Conservation (phyloP, 2,888 invertebrate species). For the Junonia oenone region DNA sequence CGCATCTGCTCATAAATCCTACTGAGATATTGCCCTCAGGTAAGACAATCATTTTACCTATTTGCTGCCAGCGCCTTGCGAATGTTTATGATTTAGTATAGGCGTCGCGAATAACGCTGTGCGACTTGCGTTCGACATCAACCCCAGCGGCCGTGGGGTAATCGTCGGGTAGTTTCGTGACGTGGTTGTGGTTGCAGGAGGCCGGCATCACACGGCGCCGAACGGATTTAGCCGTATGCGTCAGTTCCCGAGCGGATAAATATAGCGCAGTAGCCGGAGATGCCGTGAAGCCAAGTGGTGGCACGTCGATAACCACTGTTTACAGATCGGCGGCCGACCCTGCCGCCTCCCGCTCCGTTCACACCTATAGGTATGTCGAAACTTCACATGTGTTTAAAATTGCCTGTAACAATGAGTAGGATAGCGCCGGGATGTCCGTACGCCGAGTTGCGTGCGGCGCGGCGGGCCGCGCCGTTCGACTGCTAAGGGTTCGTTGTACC, state of each 20-base stretch:
- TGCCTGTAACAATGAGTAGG: constrained; percentile 50
- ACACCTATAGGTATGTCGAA: constrained; percentile 67
- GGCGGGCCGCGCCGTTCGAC: constrained; percentile 1
- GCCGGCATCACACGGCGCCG: constrained; percentile 70
- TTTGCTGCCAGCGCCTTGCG: constrained; percentile 49
- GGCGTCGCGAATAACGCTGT: constrained; percentile 56
- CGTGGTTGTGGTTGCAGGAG: constrained; percentile 77
- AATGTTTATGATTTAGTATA: constrained; percentile 35
- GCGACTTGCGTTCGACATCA: constrained; percentile 45
- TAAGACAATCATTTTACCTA: constrained; percentile 41
- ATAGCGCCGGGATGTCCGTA: constrained; percentile 37
- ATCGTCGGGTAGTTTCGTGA: constrained; percentile 58
- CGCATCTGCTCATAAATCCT: constrained; percentile 71
- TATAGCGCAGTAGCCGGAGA: constrained; percentile 72
- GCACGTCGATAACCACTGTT: constrained; percentile 75
- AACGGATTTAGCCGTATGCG: constrained; percentile 72
- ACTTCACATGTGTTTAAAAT: constrained; percentile 50
- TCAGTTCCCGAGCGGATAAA: constrained; percentile 73
- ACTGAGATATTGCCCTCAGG: constrained; percentile 67
- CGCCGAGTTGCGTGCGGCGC: constrained; percentile 12
- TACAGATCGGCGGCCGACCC: constrained; percentile 74
- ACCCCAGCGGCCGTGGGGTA: constrained; percentile 45
- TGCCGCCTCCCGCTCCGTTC: constrained; percentile 69
- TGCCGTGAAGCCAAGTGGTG: constrained; percentile 71
- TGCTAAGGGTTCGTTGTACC: background rate